A percentile compares a stretch with the other conserved stretches of the same genome.
Conservation (phyloP, 2,888 invertebrate genomes). For the Sabatieria punctata region DNA sequence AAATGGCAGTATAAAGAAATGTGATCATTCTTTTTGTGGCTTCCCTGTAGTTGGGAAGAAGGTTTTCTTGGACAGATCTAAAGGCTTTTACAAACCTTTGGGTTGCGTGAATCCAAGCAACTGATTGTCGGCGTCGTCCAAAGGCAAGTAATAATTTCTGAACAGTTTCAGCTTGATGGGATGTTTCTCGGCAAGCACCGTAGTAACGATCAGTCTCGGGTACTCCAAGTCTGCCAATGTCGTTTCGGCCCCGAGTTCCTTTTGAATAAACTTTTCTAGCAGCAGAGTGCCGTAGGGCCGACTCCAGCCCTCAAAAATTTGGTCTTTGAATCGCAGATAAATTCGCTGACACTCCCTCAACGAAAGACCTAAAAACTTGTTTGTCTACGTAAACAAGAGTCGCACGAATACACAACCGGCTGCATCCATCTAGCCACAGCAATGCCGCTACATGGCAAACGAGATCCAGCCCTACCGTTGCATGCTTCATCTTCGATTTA, state of each 20-base stretch:
- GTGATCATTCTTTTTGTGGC: no score
- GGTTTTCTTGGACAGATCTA: no score
- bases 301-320: conserved; percentile 64
- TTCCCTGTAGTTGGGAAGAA: no score
- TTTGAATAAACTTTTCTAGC: conserved; percentile 65
- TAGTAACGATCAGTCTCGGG: conserved; percentile 61
- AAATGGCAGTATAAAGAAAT: no score
- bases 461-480: no score
- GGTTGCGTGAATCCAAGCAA: conserved; percentile 23
- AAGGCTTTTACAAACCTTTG: no score
- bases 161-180: conserved; percentile 87
- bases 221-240: conserved; percentile 68
- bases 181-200: conserved; percentile 69
- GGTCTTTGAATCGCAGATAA: conserved; percentile 83
- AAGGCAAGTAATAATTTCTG: conserved; percentile 54
- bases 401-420: no score
- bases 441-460: no score
- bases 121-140: conserved; percentile 22
- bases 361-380: conserved; percentile 19
- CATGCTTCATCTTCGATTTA: no score
- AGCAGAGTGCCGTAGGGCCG: conserved; percentile 73
- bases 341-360: conserved; percentile 62
- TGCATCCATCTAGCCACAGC: no score
- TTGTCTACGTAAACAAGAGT: no score
- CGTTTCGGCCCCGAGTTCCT: conserved; percentile 63